Percentiles rank a stretch among this genome's conserved stretches.
Conservation (phyloP, 2,113 vertebrate species). For the Scatophagus argus region DNA sequence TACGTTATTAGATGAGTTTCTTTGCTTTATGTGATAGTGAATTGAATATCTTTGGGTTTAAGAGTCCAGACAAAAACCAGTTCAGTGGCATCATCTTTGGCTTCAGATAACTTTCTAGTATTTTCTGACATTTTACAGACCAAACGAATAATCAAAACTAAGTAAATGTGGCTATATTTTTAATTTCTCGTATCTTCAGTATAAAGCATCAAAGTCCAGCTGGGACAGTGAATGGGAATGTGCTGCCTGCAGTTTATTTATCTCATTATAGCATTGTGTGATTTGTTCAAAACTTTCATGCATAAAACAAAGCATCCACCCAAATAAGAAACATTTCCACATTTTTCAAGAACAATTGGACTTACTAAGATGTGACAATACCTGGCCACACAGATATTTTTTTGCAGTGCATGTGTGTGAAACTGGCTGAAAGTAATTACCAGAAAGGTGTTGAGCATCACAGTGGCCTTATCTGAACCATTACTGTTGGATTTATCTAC, state of each 20-base stretch:
- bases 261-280: neutral
- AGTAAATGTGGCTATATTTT: neutral
- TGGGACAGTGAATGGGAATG: neutral
- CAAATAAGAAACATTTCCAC: neutral
- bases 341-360: neutral
- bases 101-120: neutral
- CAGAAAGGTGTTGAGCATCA: slow-evolving; percentile 55
- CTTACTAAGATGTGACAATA: neutral
- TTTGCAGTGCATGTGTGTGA: slow-evolving; percentile 33
- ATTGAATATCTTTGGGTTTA: too few species aligned
- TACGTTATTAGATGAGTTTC: too few species aligned
- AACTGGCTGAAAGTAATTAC: slow-evolving; percentile 58
- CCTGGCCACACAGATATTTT: slow-evolving; percentile 6
- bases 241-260: neutral
- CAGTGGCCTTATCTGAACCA: slow-evolving; percentile 62
- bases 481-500: slow-evolving; percentile 57
- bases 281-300: neutral
- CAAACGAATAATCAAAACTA: neutral
- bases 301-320: neutral
- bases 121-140: neutral
- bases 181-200: neutral
- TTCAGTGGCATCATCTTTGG: neutral
- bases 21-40: too few species aligned
- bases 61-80: too few species aligned
- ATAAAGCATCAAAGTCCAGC: neutral